A percentile compares a stretch with the other conserved stretches of the same genome.
phyloP scores from a whole-genome alignment of 2,888 invertebrate genomes.

The Conus canariensis region DNA sequence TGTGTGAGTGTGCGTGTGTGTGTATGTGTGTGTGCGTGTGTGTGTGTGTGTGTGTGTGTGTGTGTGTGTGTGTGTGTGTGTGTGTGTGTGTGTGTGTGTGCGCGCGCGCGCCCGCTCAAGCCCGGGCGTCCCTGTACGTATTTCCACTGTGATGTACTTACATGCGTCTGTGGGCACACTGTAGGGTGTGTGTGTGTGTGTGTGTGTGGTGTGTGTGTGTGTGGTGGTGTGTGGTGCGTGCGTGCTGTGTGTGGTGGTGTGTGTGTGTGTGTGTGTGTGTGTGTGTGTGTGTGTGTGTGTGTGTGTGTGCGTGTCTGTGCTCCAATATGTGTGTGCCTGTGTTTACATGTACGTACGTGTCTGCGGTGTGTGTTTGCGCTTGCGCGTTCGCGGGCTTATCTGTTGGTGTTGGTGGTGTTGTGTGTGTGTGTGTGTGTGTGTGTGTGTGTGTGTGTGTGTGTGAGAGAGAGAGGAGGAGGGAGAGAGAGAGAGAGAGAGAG shows the following conservation, averaged over 20 bases:
- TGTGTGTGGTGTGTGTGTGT: not conserved
- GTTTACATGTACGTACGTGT: not conserved
- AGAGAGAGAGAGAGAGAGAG: no score
- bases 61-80: no score
- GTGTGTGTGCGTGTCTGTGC: not conserved
- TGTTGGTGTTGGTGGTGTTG: not conserved
- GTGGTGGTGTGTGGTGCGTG: not conserved
- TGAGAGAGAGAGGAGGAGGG: no score
- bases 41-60: no score
- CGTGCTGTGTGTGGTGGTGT: not conserved
- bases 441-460: no score
- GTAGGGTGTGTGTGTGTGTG: not conserved
- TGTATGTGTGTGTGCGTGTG: no score
- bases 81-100: no score
- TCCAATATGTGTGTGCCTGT: not conserved
- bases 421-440: not conserved
- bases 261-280: not conserved
- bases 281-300: not conserved
- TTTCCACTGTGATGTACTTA: no score
- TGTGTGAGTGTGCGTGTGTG: no score
- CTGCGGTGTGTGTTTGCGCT: not conserved
- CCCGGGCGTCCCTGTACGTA: no score
- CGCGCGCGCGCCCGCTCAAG: no score
- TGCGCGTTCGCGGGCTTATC: not conserved
- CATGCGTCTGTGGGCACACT: no score